A percentile compares a stretch with the other conserved stretches of the same genome.
phyloP scores from a whole-genome alignment of 1,140 invertebrate species.

The Dendroctonus valens region DNA sequence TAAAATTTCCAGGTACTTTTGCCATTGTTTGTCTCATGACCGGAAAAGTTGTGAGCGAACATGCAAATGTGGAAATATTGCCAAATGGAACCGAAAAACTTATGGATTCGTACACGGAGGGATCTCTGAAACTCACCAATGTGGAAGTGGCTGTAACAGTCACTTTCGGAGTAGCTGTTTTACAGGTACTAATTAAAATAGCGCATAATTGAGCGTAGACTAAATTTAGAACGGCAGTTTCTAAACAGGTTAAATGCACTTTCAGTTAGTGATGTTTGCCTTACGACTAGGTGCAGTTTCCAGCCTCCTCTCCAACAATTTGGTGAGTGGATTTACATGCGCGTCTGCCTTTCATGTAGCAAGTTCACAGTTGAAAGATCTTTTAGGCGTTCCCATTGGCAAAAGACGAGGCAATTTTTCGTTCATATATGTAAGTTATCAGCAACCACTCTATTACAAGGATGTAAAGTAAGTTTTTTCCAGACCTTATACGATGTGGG shows the following conservation, averaged over 20 bases:
- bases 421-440: constrained; percentile 60
- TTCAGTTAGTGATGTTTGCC: constrained; percentile 76
- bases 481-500: constrained; percentile 71
- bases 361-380: constrained; percentile 83
- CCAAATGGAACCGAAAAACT: constrained; percentile 38
- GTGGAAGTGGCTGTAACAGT: constrained; percentile 67
- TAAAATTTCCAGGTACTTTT: constrained; percentile 65
- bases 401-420: constrained; percentile 71
- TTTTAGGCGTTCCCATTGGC: constrained; percentile 70
- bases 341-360: constrained; percentile 87
- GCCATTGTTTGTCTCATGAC: constrained; percentile 87
- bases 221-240: not conserved
- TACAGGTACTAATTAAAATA: constrained; percentile 58
- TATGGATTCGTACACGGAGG: constrained; percentile 6
- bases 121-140: constrained; percentile 47
- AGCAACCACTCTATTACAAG: not conserved
- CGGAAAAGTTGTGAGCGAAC: constrained; percentile 68
- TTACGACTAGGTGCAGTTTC: constrained; percentile 80
- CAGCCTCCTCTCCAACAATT: constrained; percentile 81
- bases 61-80: constrained; percentile 46
- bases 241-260: not conserved
- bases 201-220: too few relatives aligned
- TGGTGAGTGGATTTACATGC: constrained; percentile 90
- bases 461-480: constrained; percentile 42
- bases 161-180: constrained; percentile 66